Base-by-base conservation (phyloP, 2,888 invertebrate genomes). In the Acrobasis repandana region DNA sequence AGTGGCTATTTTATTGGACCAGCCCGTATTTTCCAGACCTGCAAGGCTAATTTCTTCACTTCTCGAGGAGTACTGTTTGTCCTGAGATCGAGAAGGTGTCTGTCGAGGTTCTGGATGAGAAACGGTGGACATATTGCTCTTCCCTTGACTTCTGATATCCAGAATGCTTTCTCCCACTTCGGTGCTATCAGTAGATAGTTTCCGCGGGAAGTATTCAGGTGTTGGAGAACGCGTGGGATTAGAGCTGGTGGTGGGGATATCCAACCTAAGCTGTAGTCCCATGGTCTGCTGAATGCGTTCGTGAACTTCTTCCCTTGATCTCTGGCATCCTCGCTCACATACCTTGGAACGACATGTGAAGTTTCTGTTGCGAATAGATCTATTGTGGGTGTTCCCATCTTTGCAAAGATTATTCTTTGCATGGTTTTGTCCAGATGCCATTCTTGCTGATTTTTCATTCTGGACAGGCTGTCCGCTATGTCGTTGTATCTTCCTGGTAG, bases 21-120 rank as follows among this genome's bases (percentile, higher is more conserved):
- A 71, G 66, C 70, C 70, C 63, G 68, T 62, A 70, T 59, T 61
- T 59, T 66, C 70, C 70, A 73, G 10, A 60, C 67, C 63, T 65
- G 61, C 62, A 72, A 63, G 14, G 3, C 8, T 6, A 71, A 48
- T 1, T 66, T 9, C 10, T 64, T 28, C 10, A 66, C 60, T 9
- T 56, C 43, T 9, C 58, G 58, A 0, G 66, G 71, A 0, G 69
- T 63, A 1, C 0, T 43, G 0, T 57, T 58, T 9, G 69, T 70
- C 1, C 28, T 9, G 2, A 65, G 46, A 43, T 72, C 72, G 33
- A 67, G 49, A 8, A 73, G 64, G 16, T 65, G 43, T 1, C 49
- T 11, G 0, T 49, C 0, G 0, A 70, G 62, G 47, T 67, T 61
- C 14, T 14, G 11, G 9, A 69, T 58, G 5, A 9, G 50, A n/a